These are phyloP conservation scores for Zygogramma bicolorata DNA, from an alignment of 2,888 invertebrate genomes.

Conservation along the genomic window DNA sequence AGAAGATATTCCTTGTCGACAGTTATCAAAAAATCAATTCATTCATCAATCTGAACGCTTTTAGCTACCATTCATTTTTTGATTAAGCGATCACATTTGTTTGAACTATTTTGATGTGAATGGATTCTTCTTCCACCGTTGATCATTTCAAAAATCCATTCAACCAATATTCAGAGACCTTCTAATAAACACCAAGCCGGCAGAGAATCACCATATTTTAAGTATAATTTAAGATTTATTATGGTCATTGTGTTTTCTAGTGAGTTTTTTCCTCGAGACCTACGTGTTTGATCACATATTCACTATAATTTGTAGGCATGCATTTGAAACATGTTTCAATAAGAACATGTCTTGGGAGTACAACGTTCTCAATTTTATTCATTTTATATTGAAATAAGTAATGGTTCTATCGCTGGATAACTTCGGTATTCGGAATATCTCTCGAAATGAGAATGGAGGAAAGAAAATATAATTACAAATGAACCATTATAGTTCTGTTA, in stretches of 20 bases:
- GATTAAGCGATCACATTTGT: not conserved
- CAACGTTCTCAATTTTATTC: no score
- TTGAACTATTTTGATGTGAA: not conserved
- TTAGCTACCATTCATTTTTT: conserved; percentile 11
- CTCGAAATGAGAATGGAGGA: no score
- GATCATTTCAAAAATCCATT: conserved; percentile 20
- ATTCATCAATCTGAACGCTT: no score
- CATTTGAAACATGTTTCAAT: not conserved
- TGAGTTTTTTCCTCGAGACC: conserved; percentile 15
- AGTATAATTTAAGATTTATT: conserved; percentile 31
- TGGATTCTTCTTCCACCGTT: not conserved
- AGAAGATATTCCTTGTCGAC: no score
- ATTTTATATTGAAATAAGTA: no score
- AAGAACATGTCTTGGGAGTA: no score
- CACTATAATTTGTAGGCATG: not conserved
- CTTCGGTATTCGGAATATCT: no score
- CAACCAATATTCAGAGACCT: conserved; percentile 25
- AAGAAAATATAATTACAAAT: no score
- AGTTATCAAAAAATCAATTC: no score
- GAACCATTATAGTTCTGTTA: no score
- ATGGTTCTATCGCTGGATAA: no score
- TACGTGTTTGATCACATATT: conserved; percentile 20
- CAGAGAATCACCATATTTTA: conserved; percentile 31
- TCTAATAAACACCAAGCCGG: conserved; percentile 34
- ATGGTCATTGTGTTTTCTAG: conserved; percentile 25